phyloP scores from a whole-genome alignment of 1,140 invertebrate species.

The Chrysoperla carnea region DNA sequence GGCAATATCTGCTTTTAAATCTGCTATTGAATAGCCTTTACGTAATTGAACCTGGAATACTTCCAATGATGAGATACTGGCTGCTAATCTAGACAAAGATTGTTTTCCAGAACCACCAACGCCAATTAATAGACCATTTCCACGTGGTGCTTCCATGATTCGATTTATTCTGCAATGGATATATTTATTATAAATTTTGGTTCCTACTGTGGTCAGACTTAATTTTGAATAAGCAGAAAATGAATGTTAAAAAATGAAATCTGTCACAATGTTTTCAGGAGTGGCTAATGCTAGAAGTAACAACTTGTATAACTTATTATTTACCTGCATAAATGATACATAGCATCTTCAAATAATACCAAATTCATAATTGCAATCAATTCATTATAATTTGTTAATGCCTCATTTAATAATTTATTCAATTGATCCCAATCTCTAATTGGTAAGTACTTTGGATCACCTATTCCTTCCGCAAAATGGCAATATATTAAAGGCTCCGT shows the following conservation, averaged over 20 bases:
- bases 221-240: too few species aligned
- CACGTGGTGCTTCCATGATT: constrained; percentile 77
- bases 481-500: constrained; percentile 66
- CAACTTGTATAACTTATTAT: background rate
- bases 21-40: constrained; percentile 71
- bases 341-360: constrained; percentile 90
- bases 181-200: constrained; percentile 3
- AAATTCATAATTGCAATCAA: constrained; percentile 81
- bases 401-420: constrained; percentile 59
- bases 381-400: constrained; percentile 69
- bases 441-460: constrained; percentile 80
- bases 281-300: too few species aligned
- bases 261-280: too few species aligned
- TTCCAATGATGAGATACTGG: constrained; percentile 77
- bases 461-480: constrained; percentile 81
- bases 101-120: constrained; percentile 93
- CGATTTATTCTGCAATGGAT: constrained; percentile 59
- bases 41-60: constrained; percentile 81
- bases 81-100: constrained; percentile 68
- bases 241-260: too few species aligned
- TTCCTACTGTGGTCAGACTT: too few species aligned
- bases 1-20: constrained; percentile 70
- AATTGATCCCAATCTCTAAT: constrained; percentile 56
- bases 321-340: constrained; percentile 68
- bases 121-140: constrained; percentile 81